These are phyloP conservation scores for Drosophila sturtevanti DNA, from an alignment of 1,140 invertebrate genomes.

Conservation along the genomic window DNA sequence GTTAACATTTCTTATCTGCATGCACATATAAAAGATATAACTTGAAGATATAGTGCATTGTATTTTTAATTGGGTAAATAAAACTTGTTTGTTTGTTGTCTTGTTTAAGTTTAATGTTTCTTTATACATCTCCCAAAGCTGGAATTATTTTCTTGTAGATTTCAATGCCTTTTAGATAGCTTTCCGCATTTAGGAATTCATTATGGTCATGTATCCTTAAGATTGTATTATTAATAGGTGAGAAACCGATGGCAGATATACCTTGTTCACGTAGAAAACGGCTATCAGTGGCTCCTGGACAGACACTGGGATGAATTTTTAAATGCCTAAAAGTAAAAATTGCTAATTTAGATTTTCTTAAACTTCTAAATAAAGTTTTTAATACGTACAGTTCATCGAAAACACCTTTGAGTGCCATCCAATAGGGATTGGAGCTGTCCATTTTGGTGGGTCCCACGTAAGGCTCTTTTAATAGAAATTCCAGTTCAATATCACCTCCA, in stretches of 20 bases:
- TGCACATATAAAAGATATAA: not conserved
- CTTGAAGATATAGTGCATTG: not conserved
- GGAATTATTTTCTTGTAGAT: slow-evolving; percentile 87
- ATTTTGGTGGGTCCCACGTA: slow-evolving; percentile 87
- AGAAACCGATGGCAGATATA: slow-evolving; percentile 90
- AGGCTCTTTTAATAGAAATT: slow-evolving; percentile 88
- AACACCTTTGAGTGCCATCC: slow-evolving; percentile 89
- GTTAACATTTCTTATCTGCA: not conserved
- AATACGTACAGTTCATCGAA: slow-evolving; percentile 84
- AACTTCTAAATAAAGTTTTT: slow-evolving; percentile 82
- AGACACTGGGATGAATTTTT: slow-evolving; percentile 87
- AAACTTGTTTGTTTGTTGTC: not conserved
- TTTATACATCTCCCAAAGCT: slow-evolving; percentile 83
- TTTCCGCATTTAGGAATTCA: slow-evolving; percentile 88
- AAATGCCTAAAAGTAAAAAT: slow-evolving; percentile 78
- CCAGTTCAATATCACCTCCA: slow-evolving; percentile 89
- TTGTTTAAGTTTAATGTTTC: not conserved
- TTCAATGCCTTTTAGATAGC: slow-evolving; percentile 89
- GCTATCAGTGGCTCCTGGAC: slow-evolving; percentile 91
- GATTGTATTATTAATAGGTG: slow-evolving; percentile 90
- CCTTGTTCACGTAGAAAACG: slow-evolving; percentile 89
- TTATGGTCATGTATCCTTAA: slow-evolving; percentile 91
- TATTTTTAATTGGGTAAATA: not conserved
- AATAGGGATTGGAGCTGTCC: slow-evolving; percentile 89
- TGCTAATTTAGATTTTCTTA: not conserved